Evolutionary conservation across 2,888 invertebrate species (phyloP), one percentile per base, ranked within the genome.

Genomic region (Cryptus viduatorius): DNA sequence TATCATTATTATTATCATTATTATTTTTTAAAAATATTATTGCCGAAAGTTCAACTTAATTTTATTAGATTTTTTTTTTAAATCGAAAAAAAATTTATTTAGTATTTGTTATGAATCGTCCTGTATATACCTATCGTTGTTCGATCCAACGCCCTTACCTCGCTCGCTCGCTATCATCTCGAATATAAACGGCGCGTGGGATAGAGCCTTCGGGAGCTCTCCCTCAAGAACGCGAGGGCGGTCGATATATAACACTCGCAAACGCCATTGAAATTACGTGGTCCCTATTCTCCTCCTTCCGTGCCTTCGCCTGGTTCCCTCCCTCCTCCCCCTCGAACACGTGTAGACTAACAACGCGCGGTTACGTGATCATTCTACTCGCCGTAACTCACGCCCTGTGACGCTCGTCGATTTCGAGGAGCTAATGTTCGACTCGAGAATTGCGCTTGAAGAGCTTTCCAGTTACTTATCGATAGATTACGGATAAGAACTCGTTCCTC

Each of bases 181-280:
- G 64, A 64, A 31, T 50, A 50, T 64, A 75, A 64, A 75, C 64
- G 16, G 48, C 37, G 64, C 48, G 64, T 64, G 64, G 75, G 59
- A 61, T 31, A 14, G 75, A 75, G 64, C 16, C 37, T 64, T 64
- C 4, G 48, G 50, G 44, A 56, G 59, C 50, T 48, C 31, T 65
- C 65, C 65, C 65, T 24, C 24, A 53, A 67, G 53, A 37, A 64
- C 64, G 50, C 3, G 65, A 53, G 65, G 53, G 31, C 76, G 76
- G 65, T 76, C 76, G 76, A 76, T 76, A 67, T 76, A 76, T 29
- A 44, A 78, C 67, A 53, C 68, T 14, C 8, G 46, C 59, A 48
- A 78, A 37, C 68, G 68, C 77, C 59, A 78, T 78, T 78, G 48
- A 68, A 78, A 78, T 77, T 67, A 67, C 67, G 68, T 59, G 68